Percentiles rank a stretch among this genome's conserved stretches.
Evolutionary conservation across 2,113 vertebrate species (phyloP).

Genomic region (Chiloscyllium plagiosum): DNA sequence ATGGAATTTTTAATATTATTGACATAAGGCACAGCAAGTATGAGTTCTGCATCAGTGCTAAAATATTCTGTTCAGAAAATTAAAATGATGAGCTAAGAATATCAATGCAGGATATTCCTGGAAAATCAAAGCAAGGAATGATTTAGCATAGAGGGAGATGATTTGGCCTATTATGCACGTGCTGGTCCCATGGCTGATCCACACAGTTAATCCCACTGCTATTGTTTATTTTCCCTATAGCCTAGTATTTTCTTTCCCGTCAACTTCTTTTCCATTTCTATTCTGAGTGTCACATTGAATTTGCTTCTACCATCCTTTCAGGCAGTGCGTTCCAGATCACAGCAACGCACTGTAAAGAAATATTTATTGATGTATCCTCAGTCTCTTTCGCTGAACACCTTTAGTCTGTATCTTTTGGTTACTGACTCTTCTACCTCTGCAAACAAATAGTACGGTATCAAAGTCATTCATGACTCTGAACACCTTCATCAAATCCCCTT

Average conservation of each 20-base stretch:
- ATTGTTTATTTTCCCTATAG: not conserved
- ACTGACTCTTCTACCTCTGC: not conserved
- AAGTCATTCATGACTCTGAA: not conserved
- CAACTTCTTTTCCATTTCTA: not conserved
- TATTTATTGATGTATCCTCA: not conserved
- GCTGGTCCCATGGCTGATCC: not conserved
- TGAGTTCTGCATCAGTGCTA: not conserved
- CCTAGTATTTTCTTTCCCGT: not conserved
- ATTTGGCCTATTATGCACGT: not conserved
- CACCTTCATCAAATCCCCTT: not conserved
- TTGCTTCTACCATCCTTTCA: not conserved
- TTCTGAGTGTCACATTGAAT: not conserved
- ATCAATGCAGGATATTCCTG: not conserved
- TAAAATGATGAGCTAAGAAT: not conserved
- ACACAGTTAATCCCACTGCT: not conserved
- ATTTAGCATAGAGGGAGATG: not conserved
- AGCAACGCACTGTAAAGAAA: not conserved
- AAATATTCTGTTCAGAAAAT: not conserved
- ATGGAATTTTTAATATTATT: constrained; percentile 7
- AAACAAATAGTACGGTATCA: not conserved
- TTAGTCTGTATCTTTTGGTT: not conserved
- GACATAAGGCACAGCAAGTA: not conserved
- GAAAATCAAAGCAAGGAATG: not conserved
- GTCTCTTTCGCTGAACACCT: not conserved
- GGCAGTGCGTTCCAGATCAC: not conserved